These are phyloP conservation scores for Acrobeloides nanus DNA, from an alignment of 2,888 invertebrate genomes.

Conservation along the genomic window DNA sequence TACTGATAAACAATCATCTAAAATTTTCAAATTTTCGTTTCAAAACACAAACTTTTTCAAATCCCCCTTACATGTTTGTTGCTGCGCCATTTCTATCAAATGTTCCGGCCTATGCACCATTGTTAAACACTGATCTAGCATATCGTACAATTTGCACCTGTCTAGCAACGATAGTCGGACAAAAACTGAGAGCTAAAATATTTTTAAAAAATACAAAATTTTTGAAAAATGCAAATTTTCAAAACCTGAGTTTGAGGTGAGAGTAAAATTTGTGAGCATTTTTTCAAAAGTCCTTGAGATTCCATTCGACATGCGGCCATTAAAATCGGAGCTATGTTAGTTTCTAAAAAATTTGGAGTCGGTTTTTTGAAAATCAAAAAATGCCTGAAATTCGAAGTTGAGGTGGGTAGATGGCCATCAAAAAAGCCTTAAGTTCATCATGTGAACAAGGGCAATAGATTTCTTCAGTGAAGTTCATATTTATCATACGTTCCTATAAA, in stretches of 20 bases:
- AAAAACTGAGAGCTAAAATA: constrained; percentile 46
- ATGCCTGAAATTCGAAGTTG: constrained; percentile 52
- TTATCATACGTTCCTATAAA: constrained; percentile 18
- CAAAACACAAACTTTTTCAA: neutral
- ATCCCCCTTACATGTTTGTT: constrained; percentile 44
- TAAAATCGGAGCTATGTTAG: constrained; percentile 50
- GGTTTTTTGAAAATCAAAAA: too few species aligned
- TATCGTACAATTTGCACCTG: constrained; percentile 52
- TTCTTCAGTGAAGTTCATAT: constrained; percentile 34
- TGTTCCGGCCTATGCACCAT: constrained; percentile 50
- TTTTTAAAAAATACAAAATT: too few species aligned
- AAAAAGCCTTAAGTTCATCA: constrained; percentile 51
- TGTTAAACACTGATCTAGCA: constrained; percentile 49
- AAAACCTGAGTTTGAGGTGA: constrained; percentile 39
- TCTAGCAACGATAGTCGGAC: constrained; percentile 52
- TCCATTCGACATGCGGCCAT: constrained; percentile 54
- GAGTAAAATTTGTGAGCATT: constrained; percentile 49
- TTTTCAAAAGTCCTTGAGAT: constrained; percentile 47
- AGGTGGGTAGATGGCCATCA: constrained; percentile 53
- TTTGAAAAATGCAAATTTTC: too few species aligned
- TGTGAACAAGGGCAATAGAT: constrained; percentile 49
- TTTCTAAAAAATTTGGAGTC: constrained; percentile 27
- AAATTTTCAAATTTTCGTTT: constrained; percentile 6
- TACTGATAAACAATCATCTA: constrained; percentile 51
- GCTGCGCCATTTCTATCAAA: constrained; percentile 52